Evolutionary conservation across 92 coral and sea anemone species (phyloP).

Genomic region (Nematostella vectensis): DNA sequence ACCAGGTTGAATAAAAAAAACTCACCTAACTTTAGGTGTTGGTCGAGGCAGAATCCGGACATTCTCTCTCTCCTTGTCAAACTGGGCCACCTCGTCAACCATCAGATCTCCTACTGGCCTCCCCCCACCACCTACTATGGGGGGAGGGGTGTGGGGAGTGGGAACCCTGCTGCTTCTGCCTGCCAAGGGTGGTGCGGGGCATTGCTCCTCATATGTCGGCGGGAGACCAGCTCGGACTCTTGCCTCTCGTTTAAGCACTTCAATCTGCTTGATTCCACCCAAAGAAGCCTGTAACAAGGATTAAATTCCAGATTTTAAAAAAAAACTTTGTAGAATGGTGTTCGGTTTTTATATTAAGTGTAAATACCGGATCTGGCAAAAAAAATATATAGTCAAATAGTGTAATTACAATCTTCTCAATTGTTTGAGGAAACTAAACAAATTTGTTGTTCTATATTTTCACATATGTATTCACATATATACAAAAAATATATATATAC

Average conservation of each 20-base stretch:
- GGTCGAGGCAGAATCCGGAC: slow-evolving; percentile 38
- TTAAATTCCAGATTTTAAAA: neutral
- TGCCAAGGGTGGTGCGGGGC: slow-evolving; percentile 45
- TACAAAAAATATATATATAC: too few relatives aligned
- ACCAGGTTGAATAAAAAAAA: too few relatives aligned
- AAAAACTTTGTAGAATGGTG: too few relatives aligned
- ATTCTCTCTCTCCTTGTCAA: slow-evolving; percentile 32
- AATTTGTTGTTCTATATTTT: too few relatives aligned
- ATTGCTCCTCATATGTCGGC: slow-evolving; percentile 75
- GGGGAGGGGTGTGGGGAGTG: slow-evolving; percentile 67
- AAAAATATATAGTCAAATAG: too few relatives aligned
- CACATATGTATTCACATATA: too few relatives aligned
- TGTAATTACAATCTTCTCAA: too few relatives aligned
- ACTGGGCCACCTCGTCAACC: slow-evolving; percentile 8
- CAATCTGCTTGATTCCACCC: slow-evolving; percentile 79
- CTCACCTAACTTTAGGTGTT: slow-evolving; percentile 75
- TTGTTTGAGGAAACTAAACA: too few relatives aligned
- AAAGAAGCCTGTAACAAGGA: slow-evolving; percentile 43
- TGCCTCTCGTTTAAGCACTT: slow-evolving; percentile 48
- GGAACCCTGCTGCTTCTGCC: slow-evolving; percentile 27
- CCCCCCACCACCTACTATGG: slow-evolving; percentile 23
- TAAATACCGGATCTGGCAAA: too few relatives aligned
- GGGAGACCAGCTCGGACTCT: slow-evolving; percentile 71
- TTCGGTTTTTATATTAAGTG: too few relatives aligned
- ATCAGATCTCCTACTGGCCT: neutral